Evolutionary conservation across 2,888 invertebrate species (phyloP), one percentile per base, ranked within the genome.

Genomic region (Lochmaea capreae): DNA sequence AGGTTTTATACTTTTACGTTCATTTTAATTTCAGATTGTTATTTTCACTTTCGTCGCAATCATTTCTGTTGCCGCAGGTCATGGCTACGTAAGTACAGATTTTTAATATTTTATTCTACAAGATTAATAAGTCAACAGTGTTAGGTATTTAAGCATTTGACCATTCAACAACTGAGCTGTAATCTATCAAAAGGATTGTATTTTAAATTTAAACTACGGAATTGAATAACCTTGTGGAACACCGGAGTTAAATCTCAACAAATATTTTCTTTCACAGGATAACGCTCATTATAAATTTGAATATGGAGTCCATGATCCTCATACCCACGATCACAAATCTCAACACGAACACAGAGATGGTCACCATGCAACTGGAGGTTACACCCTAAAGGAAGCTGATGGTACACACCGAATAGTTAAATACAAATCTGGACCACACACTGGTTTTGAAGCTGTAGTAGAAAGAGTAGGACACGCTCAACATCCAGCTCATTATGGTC

Each of bases 281-380:
- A 73, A 77, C 59, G 75, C 83, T 39, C 79, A 82, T 54, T 87
- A 87, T 77, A 81, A 84, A 76, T 87, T 84, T 77, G 84, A 84
- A 59, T 87, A 87, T 73, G 86, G 86, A 8, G 87, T 87, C 18
- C 81, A 84, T 67, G 87, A 87, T 76, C 83, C 85, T 11, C 86
- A 87, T 69, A 87, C 87, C 43, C 83, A 85, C 39, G 87, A 87
- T 77, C 79, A 83, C 71, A 85, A 87, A 77, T 81, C 82, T n/a
- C 87, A 87, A 74, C 81, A 84, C 72, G 87, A 87, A 78, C 82
- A 84, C 71, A 82, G 86, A 43, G 83, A 87, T 71, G 86, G 86
- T 6, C 82, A 87, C 70, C 78, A 83, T 33, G 86, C 86, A 42
- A 84, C 85, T 69, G 87, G 87, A 46, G 82, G 79, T n/a, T 87